phyloP scores from a whole-genome alignment of 2,113 vertebrate species.

The Dromiciops gliroides region DNA sequence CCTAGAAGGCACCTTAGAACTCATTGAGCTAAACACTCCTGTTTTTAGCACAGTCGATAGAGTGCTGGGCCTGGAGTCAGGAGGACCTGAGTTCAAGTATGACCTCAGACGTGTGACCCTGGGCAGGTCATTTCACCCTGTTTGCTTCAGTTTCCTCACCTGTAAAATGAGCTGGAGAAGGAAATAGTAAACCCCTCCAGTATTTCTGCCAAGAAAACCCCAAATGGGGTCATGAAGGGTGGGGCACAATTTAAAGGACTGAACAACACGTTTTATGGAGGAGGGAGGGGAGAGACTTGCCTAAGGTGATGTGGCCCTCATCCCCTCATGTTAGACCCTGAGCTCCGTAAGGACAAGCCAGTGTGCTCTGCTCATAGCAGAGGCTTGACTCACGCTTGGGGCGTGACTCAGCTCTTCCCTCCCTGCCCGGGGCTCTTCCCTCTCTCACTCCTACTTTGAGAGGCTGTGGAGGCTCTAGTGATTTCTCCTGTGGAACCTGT shows the following conservation, averaged over 20 bases:
- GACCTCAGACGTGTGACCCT: background rate
- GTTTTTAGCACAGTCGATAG: background rate
- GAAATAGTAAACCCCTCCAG: background rate
- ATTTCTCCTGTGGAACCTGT: constrained; percentile 72
- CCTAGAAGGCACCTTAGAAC: background rate
- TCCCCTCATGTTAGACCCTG: background rate
- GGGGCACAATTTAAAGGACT: background rate
- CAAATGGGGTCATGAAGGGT: background rate
- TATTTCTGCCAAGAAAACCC: background rate
- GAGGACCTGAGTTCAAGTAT: background rate
- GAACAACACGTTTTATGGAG: background rate
- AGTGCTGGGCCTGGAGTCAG: background rate
- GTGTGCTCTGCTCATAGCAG: background rate
- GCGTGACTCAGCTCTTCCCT: constrained; percentile 8
- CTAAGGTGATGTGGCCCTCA: background rate
- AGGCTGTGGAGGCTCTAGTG: background rate
- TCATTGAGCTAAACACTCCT: background rate
- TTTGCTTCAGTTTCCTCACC: background rate
- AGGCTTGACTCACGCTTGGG: too few species aligned
- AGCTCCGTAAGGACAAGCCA: background rate
- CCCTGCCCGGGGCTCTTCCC: background rate
- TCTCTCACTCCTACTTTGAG: too few species aligned
- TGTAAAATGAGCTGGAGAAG: background rate
- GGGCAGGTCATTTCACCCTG: background rate
- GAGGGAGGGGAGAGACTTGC: background rate